A percentile compares a stretch with the other conserved stretches of the same genome.
phyloP scores from a whole-genome alignment of 2,888 invertebrate genomes.

The Micoletzkya japonica region DNA sequence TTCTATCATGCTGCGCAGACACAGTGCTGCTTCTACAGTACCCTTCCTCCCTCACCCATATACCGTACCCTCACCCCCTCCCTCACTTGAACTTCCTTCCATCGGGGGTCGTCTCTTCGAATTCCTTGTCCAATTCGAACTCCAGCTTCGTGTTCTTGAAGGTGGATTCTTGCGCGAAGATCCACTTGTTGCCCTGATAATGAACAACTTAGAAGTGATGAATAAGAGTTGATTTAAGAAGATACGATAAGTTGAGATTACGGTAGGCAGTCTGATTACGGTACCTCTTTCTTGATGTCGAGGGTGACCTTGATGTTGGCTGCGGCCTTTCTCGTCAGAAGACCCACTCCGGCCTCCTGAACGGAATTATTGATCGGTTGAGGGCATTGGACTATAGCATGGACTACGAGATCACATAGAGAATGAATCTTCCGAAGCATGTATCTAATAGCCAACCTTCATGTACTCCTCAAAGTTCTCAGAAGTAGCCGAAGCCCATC shows the following conservation, averaged over 20 bases:
- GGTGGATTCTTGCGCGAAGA: slow-evolving; percentile 43
- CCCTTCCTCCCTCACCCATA: no score
- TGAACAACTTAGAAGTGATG: background rate
- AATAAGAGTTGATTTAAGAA: background rate
- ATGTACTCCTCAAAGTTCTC: slow-evolving; percentile 55
- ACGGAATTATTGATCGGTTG: no score
- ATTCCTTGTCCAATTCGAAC: slow-evolving; percentile 40
- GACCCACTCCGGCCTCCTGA: slow-evolving; percentile 47
- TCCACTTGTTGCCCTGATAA: slow-evolving; percentile 41
- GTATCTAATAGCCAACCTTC: slow-evolving; percentile 31
- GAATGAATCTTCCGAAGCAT: background rate
- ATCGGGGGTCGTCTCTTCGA: slow-evolving; percentile 52
- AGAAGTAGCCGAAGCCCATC: slow-evolving; percentile 43
- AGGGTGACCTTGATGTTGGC: slow-evolving; percentile 49
- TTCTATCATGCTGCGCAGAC: no score
- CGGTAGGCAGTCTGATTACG: background rate
- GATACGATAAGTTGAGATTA: background rate
- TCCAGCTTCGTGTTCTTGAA: slow-evolving; percentile 50
- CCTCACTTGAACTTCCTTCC: slow-evolving; percentile 45
- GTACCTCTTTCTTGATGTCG: slow-evolving; percentile 44
- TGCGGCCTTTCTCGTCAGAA: slow-evolving; percentile 51
- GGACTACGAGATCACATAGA: no score
- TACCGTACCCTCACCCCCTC: no score
- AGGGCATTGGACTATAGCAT: no score
- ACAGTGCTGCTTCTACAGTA: no score